Evolutionary conservation across 2,113 vertebrate genomes (phyloP).

Genomic region (Sakesphorus luctuosus): DNA sequence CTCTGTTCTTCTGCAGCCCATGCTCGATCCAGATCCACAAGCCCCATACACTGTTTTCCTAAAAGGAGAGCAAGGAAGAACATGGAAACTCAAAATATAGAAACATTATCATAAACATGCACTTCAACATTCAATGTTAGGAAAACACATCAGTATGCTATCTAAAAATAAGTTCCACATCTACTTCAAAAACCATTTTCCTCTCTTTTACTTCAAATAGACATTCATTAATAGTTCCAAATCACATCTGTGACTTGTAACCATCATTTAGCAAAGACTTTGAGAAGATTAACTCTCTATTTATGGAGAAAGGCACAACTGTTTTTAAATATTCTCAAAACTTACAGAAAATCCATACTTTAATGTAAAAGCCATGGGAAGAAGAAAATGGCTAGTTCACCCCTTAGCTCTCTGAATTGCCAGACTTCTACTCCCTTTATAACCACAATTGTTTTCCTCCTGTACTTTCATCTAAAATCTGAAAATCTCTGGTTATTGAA

Average conservation of each 20-base stretch:
- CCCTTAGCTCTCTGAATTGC: background rate
- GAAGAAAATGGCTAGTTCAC: background rate
- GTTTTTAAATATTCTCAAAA: background rate
- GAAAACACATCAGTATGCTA: background rate
- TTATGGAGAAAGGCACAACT: background rate
- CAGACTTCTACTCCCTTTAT: background rate
- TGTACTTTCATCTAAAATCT: background rate
- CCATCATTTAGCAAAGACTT: background rate
- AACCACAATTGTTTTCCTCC: background rate
- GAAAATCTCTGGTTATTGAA: background rate
- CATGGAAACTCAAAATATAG: background rate
- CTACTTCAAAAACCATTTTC: background rate
- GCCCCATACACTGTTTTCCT: slow-evolving; percentile 97
- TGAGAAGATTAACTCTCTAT: background rate
- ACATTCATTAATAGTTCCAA: background rate
- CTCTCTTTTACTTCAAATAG: background rate
- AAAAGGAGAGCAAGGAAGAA: slow-evolving; percentile 20
- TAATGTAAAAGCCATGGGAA: background rate
- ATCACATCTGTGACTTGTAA: background rate
- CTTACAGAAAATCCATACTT: background rate
- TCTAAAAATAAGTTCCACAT: background rate
- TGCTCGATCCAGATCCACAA: slow-evolving; percentile 94
- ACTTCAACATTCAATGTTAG: background rate
- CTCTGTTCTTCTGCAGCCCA: slow-evolving; percentile 86
- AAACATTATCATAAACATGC: background rate